Evolutionary conservation across 2,113 vertebrate genomes (phyloP), one percentile per base, ranked within the genome.

Genomic region (Peromyscus polionotus): DNA sequence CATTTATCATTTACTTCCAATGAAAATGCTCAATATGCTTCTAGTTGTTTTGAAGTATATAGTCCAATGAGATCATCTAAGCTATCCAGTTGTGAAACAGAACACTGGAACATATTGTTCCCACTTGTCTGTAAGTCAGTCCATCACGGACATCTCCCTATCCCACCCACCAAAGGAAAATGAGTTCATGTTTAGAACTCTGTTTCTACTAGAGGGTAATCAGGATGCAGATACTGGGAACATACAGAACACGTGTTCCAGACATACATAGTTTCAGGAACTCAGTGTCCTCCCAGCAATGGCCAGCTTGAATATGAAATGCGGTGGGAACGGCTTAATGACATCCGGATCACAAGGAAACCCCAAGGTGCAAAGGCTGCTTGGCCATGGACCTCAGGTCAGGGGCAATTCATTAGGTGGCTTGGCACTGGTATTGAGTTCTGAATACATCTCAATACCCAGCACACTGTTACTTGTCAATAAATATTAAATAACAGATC

Each of bases 401-500:
- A 96, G 95, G 80, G 93, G 86, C 36, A 77, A 70, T 89, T 92
- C 24, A 45, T 88, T 95, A 88, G 84, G 94, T 61, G 73, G 3
- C 42, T 81, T 97, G 88, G 89, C 77, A 68, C 67, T 39, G 67
- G 67, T 95, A 91, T 94, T 96, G 95, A 93, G 93, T 89, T 97
- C 63, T 91, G 93, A 76, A 80, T 67, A 45, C 81, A 93, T 95
- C 61, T 88, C 88, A 39, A 36, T 93, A 73, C 54, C 77, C 59
- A 80, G 76, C 7, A 17, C 73, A 80, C 79, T 48, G 68, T 91
- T 94, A 73, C 84, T 91, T 95, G 89, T 86, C 77, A 76, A 57
- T 96, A 92, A 96, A 89, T 95, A 93, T 92, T 97, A 93, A 95
- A 93, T 88, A 88, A 86, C 92, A 94, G 75, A 57, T 95, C 88